Evolutionary conservation across 2,113 vertebrate genomes (phyloP).

Genomic region (Sorex fumeus): DNA sequence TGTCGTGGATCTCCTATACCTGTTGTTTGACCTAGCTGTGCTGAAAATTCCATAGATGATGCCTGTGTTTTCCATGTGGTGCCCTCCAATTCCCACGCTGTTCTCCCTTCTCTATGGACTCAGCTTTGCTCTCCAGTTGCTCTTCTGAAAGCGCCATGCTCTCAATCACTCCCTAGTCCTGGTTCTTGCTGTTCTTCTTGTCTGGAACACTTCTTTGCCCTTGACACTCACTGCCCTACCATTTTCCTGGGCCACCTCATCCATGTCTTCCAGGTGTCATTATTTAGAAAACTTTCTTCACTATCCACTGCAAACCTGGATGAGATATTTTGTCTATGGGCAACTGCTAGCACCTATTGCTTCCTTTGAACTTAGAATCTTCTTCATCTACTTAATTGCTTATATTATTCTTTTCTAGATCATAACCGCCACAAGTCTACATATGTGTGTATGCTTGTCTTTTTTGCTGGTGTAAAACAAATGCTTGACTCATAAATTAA

Average conservation of each 20-base stretch:
- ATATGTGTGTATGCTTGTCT: not conserved
- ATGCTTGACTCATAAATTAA: slow-evolving; percentile 17
- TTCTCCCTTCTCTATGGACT: not conserved
- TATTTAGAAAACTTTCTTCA: slow-evolving; percentile 39
- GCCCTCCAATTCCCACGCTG: not conserved
- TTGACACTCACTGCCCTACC: not conserved
- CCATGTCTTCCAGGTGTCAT: not conserved
- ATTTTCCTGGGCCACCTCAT: not conserved
- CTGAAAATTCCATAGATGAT: not conserved
- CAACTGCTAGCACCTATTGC: not conserved
- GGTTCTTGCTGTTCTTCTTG: not conserved
- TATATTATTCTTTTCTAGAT: slow-evolving; percentile 35
- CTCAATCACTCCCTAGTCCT: not conserved
- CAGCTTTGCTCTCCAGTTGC: not conserved
- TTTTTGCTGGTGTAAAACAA: not conserved
- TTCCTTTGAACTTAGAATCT: slow-evolving; percentile 25
- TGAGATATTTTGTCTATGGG: not conserved
- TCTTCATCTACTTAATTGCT: not conserved
- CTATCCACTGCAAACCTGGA: not conserved
- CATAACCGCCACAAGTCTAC: not conserved
- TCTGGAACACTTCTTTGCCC: not conserved
- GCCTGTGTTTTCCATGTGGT: not conserved
- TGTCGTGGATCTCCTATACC: not conserved
- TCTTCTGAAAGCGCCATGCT: not conserved
- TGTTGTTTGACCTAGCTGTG: not conserved